These are phyloP conservation scores for Sisyra terminalis DNA, from an alignment of 2,888 invertebrate genomes.

Conservation along the genomic window DNA sequence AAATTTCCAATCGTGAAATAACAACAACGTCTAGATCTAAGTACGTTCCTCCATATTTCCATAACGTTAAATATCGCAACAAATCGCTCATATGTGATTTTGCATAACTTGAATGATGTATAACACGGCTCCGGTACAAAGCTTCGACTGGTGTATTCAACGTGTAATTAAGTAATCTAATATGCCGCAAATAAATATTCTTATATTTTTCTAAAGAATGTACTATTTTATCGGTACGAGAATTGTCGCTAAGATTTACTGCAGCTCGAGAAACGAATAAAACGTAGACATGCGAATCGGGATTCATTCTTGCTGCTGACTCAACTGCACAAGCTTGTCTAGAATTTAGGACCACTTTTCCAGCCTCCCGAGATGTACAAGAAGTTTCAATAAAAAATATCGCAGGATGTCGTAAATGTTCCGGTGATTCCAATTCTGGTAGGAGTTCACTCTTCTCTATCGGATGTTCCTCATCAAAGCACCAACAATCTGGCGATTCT, in stretches of 20 bases:
- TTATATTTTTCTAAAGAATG: conserved; percentile 25
- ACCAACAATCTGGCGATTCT: conserved; percentile 3
- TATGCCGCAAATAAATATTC: conserved; percentile 33
- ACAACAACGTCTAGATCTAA: conserved; percentile 60
- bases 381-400: conserved; percentile 55
- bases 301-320: conserved; percentile 45
- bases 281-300: conserved; percentile 35
- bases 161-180: conserved; percentile 33
- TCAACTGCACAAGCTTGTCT: conserved; percentile 53
- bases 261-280: conserved; percentile 31
- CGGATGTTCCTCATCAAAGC: conserved; percentile 6
- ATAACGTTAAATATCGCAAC: conserved; percentile 45
- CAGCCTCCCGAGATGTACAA: conserved; percentile 27
- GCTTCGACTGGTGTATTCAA: conserved; percentile 37
- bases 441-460: not conserved
- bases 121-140: conserved; percentile 30
- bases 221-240: conserved; percentile 20
- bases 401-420: conserved; percentile 24
- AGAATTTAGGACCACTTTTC: conserved; percentile 29
- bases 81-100: conserved; percentile 46
- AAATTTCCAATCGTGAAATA: conserved; percentile 34
- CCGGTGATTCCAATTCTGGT: conserved; percentile 12
- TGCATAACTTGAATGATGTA: conserved; percentile 36
- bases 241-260: conserved; percentile 18
- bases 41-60: conserved; percentile 64